These are phyloP conservation scores for Bufo bufo DNA, from an alignment of 2,113 vertebrate genomes.

Conservation along the genomic window DNA sequence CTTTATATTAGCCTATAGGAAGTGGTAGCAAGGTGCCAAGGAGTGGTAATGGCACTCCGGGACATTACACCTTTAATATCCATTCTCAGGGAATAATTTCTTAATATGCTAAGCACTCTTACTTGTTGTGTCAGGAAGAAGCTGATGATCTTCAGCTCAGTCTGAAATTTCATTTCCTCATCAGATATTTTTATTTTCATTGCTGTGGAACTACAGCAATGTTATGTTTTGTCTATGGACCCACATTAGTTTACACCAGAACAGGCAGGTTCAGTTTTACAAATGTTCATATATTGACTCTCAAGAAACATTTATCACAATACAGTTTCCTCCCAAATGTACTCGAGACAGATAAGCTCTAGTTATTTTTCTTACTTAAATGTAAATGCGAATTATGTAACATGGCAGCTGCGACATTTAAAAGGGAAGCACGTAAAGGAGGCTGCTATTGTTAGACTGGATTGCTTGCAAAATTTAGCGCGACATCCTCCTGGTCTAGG, in stretches of 20 bases:
- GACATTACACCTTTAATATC: no score
- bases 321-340: neutral
- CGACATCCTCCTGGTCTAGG: neutral
- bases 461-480: neutral
- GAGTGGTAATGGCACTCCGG: no score
- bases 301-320: neutral
- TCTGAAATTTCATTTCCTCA: neutral
- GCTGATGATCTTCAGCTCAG: neutral
- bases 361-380: neutral
- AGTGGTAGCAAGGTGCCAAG: no score
- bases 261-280: no score
- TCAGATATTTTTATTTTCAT: slow-evolving; percentile 4
- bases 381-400: neutral
- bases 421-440: neutral
- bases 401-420: neutral
- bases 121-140: neutral
- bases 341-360: neutral
- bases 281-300: neutral
- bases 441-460: neutral
- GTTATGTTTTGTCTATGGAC: neutral
- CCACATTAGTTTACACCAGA: neutral
- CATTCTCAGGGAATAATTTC: no score
- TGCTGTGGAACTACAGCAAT: neutral
- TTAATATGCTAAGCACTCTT: no score
- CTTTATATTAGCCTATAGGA: no score